Base-by-base conservation (phyloP, 2,797 vertebrate genomes). In the Pangasius macronema region DNA sequence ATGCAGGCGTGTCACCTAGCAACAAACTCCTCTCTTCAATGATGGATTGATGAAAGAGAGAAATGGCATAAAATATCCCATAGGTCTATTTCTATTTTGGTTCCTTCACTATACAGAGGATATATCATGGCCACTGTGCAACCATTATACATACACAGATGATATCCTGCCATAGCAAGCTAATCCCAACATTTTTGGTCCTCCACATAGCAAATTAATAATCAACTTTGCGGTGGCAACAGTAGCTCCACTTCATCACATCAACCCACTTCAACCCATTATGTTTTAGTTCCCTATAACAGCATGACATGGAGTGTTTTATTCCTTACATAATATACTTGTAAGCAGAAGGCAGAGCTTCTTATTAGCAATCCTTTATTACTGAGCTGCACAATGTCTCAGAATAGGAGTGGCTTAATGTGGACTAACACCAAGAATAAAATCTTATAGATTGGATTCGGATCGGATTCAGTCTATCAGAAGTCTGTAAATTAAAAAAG, bases 1-100 rank as follows among this genome's bases (percentile, higher is more conserved):
- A 65, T 68, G 49, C 61, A 24, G 72, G 36, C 39, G 14, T 79
- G 82, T 87, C 10, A 51, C 82, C 73, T 80, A 84, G 86, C 86
- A 87, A 84, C 82, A 87, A 61, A 76, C 27, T 61, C 18, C 63
- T 57, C 53, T 84, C n/a, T 80, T 84, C 84, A 76, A 84, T 87
- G 82, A 70, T 49, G 59, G 86, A 86, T 57, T 68, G 82, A 87
- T 84, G 61, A 73, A 67, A 73, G 79, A 72, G 49, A 53, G 46
- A 61, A 20, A 68, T 30, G 24, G 49, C 33, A 65, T 70, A 13
- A 80, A 80, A 82, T 67, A 30, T 83, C 27, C 18, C 16, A 20
- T n/a, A 27, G 11, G 65, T 82, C 80, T 75, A 63, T 42, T 79
- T 55, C n/a, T 36, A 49, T 36, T 61, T 36, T 53, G 46, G 59